A percentile compares a stretch with the other conserved stretches of the same genome.
Conservation (phyloP, 2,113 vertebrate species). For the Corapipo altera region DNA sequence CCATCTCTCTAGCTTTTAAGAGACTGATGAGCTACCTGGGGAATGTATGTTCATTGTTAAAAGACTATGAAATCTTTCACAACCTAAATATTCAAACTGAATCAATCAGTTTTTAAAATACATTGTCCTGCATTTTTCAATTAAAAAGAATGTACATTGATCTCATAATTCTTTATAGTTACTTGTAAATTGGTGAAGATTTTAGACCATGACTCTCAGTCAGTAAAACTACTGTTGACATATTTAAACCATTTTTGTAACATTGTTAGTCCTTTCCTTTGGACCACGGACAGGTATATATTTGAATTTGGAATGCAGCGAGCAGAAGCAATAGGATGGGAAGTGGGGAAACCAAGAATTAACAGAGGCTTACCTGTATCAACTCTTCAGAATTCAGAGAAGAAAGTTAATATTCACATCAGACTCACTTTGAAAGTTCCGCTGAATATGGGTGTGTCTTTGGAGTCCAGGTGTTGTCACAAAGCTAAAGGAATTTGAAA, state of each 20-base stretch:
- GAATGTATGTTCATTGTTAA: not conserved
- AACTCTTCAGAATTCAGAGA: not conserved
- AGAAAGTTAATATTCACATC: not conserved
- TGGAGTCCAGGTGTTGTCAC: not conserved
- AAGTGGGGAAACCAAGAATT: not conserved
- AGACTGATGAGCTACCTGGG: conserved; percentile 3
- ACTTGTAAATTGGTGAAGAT: not conserved
- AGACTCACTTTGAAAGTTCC: not conserved
- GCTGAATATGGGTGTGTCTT: not conserved
- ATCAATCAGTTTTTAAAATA: not conserved
- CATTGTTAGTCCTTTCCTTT: not conserved
- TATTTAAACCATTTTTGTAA: not conserved
- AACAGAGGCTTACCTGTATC: not conserved
- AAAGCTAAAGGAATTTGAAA: not conserved
- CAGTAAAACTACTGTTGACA: not conserved
- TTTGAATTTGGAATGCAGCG: not conserved
- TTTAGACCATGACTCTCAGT: not conserved
- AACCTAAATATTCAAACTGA: not conserved
- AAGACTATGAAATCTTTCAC: not conserved
- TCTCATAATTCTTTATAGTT: not conserved
- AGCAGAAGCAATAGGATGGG: not conserved
- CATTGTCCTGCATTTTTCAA: not conserved
- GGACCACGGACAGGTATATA: not conserved
- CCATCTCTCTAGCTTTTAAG: not conserved
- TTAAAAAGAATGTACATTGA: not conserved